Evolutionary conservation across 2,113 vertebrate species (phyloP).

Genomic region (Salvelinus namaycush): DNA sequence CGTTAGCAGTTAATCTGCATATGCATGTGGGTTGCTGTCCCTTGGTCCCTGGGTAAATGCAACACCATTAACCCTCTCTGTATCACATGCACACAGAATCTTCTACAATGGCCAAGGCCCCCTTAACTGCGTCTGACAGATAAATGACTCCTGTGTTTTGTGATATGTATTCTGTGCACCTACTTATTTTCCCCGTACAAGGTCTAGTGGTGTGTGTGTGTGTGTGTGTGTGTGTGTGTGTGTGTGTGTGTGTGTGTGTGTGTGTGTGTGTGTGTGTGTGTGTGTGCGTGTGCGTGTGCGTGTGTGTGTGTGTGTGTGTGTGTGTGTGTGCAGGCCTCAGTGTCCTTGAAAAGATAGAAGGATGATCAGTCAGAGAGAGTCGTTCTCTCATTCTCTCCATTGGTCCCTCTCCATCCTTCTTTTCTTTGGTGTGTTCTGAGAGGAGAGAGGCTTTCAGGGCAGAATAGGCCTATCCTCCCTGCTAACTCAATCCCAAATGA

Average conservation of each 20-base stretch:
- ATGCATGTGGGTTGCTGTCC: background rate
- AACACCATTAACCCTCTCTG: background rate
- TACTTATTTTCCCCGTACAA: background rate
- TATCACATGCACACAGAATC: background rate
- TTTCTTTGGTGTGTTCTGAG: background rate
- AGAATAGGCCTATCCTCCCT: constrained; percentile 57
- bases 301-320: too few species aligned
- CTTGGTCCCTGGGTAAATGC: background rate
- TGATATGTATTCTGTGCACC: too few species aligned
- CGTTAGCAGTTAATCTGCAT: constrained; percentile 27
- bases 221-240: too few species aligned
- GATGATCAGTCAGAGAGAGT: background rate
- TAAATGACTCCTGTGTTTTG: too few species aligned
- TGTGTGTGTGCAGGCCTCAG: too few species aligned
- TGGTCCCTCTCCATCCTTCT: background rate
- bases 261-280: too few species aligned
- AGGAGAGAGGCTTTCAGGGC: constrained; percentile 26
- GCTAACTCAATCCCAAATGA: constrained; percentile 69
- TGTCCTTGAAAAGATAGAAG: background rate
- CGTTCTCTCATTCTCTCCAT: background rate
- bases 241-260: too few species aligned
- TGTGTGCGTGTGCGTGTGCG: too few species aligned
- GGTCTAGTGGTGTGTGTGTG: background rate
- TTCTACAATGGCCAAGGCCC: background rate
- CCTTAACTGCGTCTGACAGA: too few species aligned